Percentiles rank a stretch among this genome's conserved stretches.
Conservation (phyloP, 2,797 vertebrate species). For the Chloroceryle inda region DNA sequence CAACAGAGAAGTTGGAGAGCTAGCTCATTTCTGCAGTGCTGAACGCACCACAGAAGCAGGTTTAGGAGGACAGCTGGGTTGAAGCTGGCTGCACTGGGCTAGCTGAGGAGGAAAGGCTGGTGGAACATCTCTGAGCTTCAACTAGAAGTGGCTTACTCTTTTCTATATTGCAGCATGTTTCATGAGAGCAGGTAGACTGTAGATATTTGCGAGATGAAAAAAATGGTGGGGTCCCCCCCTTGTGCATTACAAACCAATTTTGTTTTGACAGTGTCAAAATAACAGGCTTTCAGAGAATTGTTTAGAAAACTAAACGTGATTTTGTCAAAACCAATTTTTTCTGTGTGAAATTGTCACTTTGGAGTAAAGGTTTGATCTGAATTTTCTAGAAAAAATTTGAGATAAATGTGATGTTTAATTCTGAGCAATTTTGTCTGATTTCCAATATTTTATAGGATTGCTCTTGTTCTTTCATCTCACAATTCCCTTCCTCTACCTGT, state of each 20-base stretch:
- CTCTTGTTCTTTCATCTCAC: neutral
- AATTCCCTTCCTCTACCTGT: neutral
- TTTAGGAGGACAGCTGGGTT: neutral
- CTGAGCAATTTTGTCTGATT: neutral
- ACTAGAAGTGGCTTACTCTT: neutral
- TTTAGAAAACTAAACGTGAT: neutral
- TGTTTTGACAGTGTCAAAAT: slow-evolving; percentile 20
- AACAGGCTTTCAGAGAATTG: slow-evolving; percentile 9
- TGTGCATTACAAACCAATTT: neutral
- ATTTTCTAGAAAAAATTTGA: slow-evolving; percentile 14
- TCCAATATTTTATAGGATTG: neutral
- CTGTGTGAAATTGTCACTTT: slow-evolving; percentile 4
- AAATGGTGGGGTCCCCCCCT: neutral
- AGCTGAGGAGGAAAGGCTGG: neutral
- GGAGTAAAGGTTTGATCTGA: slow-evolving; percentile 3
- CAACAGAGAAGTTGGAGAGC: neutral
- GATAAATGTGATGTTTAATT: neutral
- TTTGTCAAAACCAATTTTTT: slow-evolving; percentile 35
- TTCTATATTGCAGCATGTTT: neutral
- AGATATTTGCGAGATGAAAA: neutral
- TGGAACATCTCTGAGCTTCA: accelerated
- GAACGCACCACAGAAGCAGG: too few species aligned
- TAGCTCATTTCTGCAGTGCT: neutral
- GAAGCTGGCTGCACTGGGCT: neutral
- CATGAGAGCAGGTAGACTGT: neutral